Conservation (phyloP, 2,888 invertebrate genomes). For the Tryphoninae sp. region DNA sequence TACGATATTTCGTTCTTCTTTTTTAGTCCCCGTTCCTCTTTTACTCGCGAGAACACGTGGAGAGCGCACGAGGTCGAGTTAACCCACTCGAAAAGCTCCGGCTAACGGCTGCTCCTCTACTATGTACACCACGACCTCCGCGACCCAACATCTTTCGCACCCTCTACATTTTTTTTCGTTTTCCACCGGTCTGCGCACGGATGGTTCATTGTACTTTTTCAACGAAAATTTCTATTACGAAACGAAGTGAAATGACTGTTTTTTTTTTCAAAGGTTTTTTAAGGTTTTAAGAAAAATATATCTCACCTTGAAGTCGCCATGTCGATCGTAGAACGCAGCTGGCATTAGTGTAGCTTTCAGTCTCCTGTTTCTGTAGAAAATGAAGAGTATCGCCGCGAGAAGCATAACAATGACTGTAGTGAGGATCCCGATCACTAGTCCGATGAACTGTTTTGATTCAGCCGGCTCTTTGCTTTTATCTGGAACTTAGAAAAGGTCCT, state of each 20-base stretch:
- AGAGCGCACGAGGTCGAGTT: conserved; percentile 58
- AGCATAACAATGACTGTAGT: conserved; percentile 88
- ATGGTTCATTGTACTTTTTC: conserved; percentile 1
- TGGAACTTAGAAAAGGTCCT: conserved; percentile 75
- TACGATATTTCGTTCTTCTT: conserved; percentile 13
- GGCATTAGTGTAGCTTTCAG: conserved; percentile 80
- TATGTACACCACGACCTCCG: conserved; percentile 1
- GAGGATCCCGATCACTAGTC: conserved; percentile 87
- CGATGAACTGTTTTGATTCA: conserved; percentile 85
- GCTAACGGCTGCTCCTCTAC: conserved; percentile 54
- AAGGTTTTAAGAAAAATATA: not conserved
- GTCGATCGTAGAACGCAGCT: conserved; percentile 76
- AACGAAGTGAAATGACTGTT: not conserved
- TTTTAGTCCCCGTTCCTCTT: conserved; percentile 30
- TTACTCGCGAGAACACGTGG: conserved; percentile 45
- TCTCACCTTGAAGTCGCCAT: conserved; percentile 78
- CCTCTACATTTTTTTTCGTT: conserved; percentile 13
- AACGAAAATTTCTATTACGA: not conserved
- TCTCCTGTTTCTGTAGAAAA: conserved; percentile 86
- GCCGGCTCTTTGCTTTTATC: conserved; percentile 83
- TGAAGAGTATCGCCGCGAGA: conserved; percentile 87
- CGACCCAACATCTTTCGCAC: conserved; percentile 35
- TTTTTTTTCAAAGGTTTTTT: too few relatives aligned
- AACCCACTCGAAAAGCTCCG: conserved; percentile 65
- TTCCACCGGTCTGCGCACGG: not conserved